Conservation (phyloP, 2,113 vertebrate genomes). For the Zingel zingel region DNA sequence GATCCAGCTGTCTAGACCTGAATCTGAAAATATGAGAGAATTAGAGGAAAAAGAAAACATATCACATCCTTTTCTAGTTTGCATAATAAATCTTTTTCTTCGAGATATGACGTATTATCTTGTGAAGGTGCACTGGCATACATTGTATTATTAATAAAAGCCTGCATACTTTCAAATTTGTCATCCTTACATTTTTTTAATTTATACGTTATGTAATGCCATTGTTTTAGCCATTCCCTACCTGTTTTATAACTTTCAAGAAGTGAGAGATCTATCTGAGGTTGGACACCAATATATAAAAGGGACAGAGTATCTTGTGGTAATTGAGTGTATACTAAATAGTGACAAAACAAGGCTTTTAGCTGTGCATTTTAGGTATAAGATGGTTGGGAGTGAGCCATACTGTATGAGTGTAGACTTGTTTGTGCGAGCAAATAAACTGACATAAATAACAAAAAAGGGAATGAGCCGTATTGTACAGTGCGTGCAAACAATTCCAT, state of each 20-base stretch:
- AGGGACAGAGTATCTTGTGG: neutral
- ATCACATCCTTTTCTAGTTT: neutral
- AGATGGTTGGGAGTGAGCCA: neutral
- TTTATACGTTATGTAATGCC: neutral
- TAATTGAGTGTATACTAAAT: neutral
- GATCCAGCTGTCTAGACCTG: neutral
- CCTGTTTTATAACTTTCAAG: neutral
- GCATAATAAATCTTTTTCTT: constrained; percentile 3
- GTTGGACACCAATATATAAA: neutral
- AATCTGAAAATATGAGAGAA: neutral
- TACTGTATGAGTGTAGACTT: neutral
- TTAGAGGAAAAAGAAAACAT: neutral
- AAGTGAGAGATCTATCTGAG: neutral
- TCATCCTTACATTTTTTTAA: neutral
- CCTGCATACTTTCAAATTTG: neutral
- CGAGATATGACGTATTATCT: neutral
- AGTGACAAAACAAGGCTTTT: neutral
- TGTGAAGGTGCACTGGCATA: neutral
- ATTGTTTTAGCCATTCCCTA: neutral
- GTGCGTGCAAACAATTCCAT: constrained; percentile 13
- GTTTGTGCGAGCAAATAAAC: constrained; percentile 15
- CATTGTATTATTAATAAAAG: constrained; percentile 32
- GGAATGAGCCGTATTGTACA: constrained; percentile 3
- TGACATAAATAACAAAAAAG: constrained; percentile 21
- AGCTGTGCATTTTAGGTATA: neutral